phyloP scores from a whole-genome alignment of 2,797 vertebrate genomes.

The Lagodon rhomboides region DNA sequence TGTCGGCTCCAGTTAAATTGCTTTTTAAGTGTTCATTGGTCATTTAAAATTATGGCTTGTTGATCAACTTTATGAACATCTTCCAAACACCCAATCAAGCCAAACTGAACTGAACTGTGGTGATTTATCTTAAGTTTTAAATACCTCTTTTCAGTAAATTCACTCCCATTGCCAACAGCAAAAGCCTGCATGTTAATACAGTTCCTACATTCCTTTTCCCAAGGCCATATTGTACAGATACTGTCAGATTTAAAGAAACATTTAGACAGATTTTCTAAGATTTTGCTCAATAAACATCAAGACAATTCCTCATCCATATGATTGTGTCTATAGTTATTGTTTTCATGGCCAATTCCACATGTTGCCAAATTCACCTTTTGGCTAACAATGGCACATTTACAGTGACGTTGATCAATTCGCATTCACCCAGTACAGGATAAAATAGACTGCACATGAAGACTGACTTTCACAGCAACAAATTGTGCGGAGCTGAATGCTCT shows the following conservation, averaged over 20 bases:
- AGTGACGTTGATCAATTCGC: not conserved
- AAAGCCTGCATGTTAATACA: not conserved
- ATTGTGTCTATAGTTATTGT: not conserved
- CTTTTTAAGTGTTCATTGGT: not conserved
- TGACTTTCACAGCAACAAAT: not conserved
- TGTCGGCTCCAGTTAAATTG: not conserved
- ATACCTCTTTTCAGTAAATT: not conserved
- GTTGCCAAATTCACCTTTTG: not conserved
- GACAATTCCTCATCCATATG: not conserved
- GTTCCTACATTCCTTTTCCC: not conserved
- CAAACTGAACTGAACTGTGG: not conserved
- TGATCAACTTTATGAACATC: not conserved
- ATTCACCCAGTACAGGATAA: not conserved
- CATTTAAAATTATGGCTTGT: constrained; percentile 3
- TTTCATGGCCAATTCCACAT: not conserved
- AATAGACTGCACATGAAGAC: not conserved
- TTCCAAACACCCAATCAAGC: not conserved
- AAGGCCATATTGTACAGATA: too few relatives aligned
- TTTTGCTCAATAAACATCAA: not conserved
- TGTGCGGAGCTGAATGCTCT: constrained; percentile 7
- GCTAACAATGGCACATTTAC: not conserved
- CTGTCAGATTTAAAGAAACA: not conserved
- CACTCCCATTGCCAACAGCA: not conserved
- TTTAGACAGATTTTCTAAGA: not conserved
- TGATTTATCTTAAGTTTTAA: not conserved